phyloP scores from a whole-genome alignment of 2,888 invertebrate genomes.

The Scaeva pyrastri region DNA sequence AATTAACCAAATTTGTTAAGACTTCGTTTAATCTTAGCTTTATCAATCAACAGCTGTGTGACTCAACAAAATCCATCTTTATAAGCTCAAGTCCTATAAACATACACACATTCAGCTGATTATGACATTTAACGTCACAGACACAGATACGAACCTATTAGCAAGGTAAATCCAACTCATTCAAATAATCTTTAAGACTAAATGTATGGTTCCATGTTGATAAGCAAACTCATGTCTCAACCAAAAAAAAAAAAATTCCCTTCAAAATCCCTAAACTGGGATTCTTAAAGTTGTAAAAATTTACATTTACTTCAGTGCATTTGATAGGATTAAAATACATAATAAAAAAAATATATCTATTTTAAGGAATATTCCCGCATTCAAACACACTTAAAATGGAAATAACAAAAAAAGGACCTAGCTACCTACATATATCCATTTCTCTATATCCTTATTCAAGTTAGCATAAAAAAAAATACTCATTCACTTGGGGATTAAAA shows the following conservation, averaged over 20 bases:
- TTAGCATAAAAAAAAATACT: constrained; percentile 14
- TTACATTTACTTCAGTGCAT: constrained; percentile 9
- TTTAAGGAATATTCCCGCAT: neutral
- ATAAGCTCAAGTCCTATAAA: too few relatives aligned
- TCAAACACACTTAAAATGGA: neutral
- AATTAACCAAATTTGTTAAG: too few relatives aligned
- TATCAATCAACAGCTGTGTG: too few relatives aligned
- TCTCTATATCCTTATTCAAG: constrained; percentile 4
- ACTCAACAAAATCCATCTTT: too few relatives aligned
- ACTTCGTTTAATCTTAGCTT: too few relatives aligned
- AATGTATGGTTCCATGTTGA: too few relatives aligned
- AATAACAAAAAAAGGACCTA: neutral
- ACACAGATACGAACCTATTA: too few relatives aligned
- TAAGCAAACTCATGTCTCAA: neutral
- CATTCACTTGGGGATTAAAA: constrained; percentile 38
- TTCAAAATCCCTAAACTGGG: neutral
- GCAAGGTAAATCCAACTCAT: too few relatives aligned
- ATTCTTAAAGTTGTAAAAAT: neutral
- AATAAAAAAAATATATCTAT: constrained; percentile 5
- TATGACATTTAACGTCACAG: too few relatives aligned
- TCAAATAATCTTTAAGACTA: too few relatives aligned
- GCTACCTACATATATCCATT: neutral
- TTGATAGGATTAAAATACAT: constrained; percentile 6
- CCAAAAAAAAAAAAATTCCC: too few relatives aligned
- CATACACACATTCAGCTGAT: too few relatives aligned